Conservation (phyloP, 2,113 vertebrate genomes). For the Oryzias celebensis region DNA sequence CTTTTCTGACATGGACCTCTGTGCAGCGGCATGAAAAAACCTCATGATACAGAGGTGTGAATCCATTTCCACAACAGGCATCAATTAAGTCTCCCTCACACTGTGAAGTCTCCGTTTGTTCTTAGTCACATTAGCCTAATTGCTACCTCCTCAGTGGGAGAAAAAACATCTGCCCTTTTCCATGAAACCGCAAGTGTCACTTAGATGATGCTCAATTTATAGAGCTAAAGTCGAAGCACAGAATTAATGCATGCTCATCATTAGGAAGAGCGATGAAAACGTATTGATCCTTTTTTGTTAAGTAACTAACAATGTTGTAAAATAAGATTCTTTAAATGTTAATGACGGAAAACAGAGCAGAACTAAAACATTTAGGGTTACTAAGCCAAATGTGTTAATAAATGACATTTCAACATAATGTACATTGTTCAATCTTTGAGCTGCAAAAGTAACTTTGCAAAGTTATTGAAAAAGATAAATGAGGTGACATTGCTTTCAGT, state of each 20-base stretch:
- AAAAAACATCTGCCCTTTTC: conserved; percentile 46
- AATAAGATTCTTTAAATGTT: no score
- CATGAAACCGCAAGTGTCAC: conserved; percentile 7
- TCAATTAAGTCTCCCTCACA: conserved; percentile 56
- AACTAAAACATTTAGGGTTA: no score
- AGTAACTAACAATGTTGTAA: no score
- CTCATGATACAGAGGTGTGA: conserved; percentile 20
- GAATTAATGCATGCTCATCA: not conserved
- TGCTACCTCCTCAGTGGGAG: conserved; percentile 36
- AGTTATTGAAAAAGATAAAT: no score
- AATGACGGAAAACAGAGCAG: no score
- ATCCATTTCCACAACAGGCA: conserved; percentile 48
- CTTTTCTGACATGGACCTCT: not conserved
- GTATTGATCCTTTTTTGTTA: not conserved
- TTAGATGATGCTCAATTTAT: not conserved
- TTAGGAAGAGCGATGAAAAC: not conserved
- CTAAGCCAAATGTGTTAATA: no score
- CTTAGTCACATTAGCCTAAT: conserved; percentile 57
- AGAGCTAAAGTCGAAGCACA: not conserved
- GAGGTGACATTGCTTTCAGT: no score
- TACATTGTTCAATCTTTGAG: no score
- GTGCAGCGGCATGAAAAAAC: conserved; percentile 11
- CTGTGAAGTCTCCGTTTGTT: conserved; percentile 59
- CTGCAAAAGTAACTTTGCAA: no score
- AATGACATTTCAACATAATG: no score